Base-by-base conservation (phyloP, 2,888 invertebrate species). In the Nyleta sp. region DNA sequence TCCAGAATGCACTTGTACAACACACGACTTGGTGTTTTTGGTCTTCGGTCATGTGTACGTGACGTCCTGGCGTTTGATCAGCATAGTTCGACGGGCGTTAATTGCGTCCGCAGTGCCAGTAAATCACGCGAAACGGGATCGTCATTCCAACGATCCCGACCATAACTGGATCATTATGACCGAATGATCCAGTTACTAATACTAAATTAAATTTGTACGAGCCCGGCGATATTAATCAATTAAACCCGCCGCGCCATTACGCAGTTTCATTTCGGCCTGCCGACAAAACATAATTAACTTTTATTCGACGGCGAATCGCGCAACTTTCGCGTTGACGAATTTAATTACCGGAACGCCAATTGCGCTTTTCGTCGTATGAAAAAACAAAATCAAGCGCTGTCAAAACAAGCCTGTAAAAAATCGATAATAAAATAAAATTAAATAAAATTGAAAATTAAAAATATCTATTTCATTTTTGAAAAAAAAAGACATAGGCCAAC, bases 1-100 rank as follows among this genome's bases (percentile, higher is more conserved):
- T 72, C 72, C 48, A 67, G 55, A 67, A 77, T 76, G 62, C 15
- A 64, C 67, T 33, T 42, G 46, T 59, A 65, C 40, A 70, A 44
- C 59, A 35, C 40, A 22, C 48, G 20, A 40, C 18, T n/a, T n/a
- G n/a, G n/a, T n/a, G 62, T 44, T 67, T 67, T 60, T 60, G 46
- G 38, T 22, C 53, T 42, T 20, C 46, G 50, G 33, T 60, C 31
- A 38, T 31, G 72, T 67, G 68, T 52, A 59, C 57, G 71, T 78
- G 71, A 78, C 68, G 22, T 68, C 50, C 44, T 31, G 31, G 31
- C 50, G 62, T 60, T 77, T 55, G 67, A 77, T 77, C 67, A 53
- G 65, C 60, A 38, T n/a, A n/a, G n/a, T n/a, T 65, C 20, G 44
- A 46, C 28, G 42, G 65, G 65, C 52, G 67, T 67, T 67, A 60